Percentiles rank a stretch among this genome's conserved stretches.
phyloP scores from a whole-genome alignment of 2,888 invertebrate species.

The Hedya salicella region DNA sequence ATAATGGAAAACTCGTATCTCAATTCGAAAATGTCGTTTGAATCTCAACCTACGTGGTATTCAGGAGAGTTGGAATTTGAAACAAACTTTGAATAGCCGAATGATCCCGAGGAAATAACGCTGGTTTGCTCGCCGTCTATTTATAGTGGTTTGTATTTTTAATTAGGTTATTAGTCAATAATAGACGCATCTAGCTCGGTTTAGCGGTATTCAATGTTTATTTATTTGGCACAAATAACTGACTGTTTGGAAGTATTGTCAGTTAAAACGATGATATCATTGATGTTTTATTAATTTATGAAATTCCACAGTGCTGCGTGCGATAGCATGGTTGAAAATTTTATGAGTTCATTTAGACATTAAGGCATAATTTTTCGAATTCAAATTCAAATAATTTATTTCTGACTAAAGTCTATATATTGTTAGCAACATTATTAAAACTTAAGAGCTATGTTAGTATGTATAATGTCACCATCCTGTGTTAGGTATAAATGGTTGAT shows the following conservation, averaged over 20 bases:
- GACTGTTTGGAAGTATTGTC: neutral
- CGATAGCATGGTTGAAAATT: too few relatives aligned
- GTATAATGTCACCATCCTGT: too few relatives aligned
- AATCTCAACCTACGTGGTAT: neutral
- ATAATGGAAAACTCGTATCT: conserved; percentile 18
- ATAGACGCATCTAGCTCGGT: neutral
- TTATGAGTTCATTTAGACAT: too few relatives aligned
- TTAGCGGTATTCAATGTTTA: neutral
- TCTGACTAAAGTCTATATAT: too few relatives aligned
- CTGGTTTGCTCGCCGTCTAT: neutral
- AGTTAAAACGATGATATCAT: too few relatives aligned
- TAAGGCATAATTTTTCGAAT: too few relatives aligned
- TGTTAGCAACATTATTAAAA: too few relatives aligned
- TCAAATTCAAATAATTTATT: too few relatives aligned
- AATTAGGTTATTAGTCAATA: neutral
- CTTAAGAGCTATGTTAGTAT: too few relatives aligned
- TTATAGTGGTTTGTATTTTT: neutral
- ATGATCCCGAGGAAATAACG: neutral
- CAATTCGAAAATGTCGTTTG: neutral
- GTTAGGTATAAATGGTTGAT: too few relatives aligned
- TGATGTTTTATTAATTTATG: too few relatives aligned
- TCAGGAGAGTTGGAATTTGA: neutral
- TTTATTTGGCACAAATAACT: neutral
- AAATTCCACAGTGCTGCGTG: neutral
- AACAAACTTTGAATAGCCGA: neutral